Conservation (phyloP, 1,140 invertebrate genomes). For the Diabrotica virgifera region DNA sequence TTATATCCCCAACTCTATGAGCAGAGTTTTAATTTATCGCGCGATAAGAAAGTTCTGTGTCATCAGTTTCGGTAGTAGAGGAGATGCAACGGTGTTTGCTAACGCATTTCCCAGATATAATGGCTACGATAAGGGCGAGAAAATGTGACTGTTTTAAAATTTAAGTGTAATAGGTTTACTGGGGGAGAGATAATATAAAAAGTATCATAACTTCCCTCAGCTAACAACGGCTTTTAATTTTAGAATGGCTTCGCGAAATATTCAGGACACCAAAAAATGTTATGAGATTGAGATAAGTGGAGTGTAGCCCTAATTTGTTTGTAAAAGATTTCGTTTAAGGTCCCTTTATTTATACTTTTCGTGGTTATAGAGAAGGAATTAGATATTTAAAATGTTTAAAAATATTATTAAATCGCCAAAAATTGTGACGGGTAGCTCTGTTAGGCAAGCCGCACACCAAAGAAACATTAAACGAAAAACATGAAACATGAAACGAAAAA, state of each 20-base stretch:
- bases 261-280: slow-evolving; percentile 37
- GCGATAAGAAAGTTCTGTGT: slow-evolving; percentile 44
- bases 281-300: slow-evolving; percentile 34
- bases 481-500: too few relatives aligned
- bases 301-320: slow-evolving; percentile 12
- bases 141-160: slow-evolving; percentile 49
- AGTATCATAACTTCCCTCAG: slow-evolving; percentile 38
- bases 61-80: slow-evolving; percentile 40
- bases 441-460: too few relatives aligned
- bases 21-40: slow-evolving; percentile 35
- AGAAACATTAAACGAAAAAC: too few relatives aligned
- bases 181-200: slow-evolving; percentile 42
- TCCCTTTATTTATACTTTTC: too few relatives aligned
- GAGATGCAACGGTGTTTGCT: slow-evolving; percentile 33
- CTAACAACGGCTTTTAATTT: slow-evolving; percentile 43
- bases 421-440: too few relatives aligned
- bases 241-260: slow-evolving; percentile 32
- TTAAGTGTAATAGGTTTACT: slow-evolving; percentile 47
- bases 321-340: too few relatives aligned
- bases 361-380: too few relatives aligned
- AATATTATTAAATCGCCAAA: too few relatives aligned
- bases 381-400: too few relatives aligned
- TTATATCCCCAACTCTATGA: slow-evolving; percentile 15
- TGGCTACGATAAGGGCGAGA: slow-evolving; percentile 40
- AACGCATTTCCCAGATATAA: slow-evolving; percentile 41